Percentiles rank a stretch among this genome's conserved stretches.
Evolutionary conservation across 2,888 invertebrate species (phyloP).

Genomic region (Cotesia congregata): DNA sequence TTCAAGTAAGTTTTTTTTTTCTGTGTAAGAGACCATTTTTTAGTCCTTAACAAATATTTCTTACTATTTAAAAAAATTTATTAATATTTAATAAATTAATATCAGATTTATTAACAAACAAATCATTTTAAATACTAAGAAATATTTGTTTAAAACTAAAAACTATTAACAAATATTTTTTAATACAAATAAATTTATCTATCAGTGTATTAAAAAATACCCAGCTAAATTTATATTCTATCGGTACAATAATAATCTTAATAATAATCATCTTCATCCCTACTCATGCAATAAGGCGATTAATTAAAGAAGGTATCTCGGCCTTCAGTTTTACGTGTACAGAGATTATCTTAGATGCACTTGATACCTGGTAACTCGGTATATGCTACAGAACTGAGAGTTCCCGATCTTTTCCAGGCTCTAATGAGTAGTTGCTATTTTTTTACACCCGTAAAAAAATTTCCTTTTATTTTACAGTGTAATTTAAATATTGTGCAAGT

Average conservation of each 20-base stretch:
- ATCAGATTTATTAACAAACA: too few species aligned
- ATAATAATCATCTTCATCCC: slow-evolving; percentile 4
- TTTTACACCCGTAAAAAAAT: slow-evolving; percentile 13
- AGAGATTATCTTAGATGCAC: slow-evolving; percentile 18
- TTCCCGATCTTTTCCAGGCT: background rate
- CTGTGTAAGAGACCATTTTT: too few species aligned
- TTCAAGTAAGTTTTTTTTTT: too few species aligned
- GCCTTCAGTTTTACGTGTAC: background rate
- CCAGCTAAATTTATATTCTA: background rate
- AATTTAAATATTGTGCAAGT: background rate
- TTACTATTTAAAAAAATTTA: too few species aligned
- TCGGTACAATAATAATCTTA: background rate
- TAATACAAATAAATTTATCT: too few species aligned
- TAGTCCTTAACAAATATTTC: too few species aligned
- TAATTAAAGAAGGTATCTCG: slow-evolving; percentile 13
- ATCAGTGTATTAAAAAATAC: background rate
- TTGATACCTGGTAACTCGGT: slow-evolving; percentile 11
- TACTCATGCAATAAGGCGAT: background rate
- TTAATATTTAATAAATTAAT: too few species aligned
- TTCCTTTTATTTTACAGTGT: slow-evolving; percentile 10
- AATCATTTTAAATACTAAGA: too few species aligned
- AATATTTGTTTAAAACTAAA: too few species aligned
- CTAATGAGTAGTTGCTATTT: slow-evolving; percentile 16
- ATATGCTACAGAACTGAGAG: background rate
- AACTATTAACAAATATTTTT: too few species aligned